Conservation (phyloP, 1,140 invertebrate genomes). For the Aporrectodea caliginosa region DNA sequence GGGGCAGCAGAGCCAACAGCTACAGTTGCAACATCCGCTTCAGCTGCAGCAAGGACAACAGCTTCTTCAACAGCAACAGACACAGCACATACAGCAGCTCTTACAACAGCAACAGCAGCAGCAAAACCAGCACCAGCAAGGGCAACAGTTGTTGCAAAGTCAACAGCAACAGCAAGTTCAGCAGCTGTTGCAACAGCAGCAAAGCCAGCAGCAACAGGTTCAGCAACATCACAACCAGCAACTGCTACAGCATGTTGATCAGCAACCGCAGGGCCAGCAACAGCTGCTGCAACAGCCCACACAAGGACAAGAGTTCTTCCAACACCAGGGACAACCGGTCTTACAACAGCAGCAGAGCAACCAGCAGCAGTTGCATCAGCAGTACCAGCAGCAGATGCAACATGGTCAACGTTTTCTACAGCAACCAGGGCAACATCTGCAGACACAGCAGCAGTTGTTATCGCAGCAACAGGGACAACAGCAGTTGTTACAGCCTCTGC, state of each 20-base stretch:
- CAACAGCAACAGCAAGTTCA: background rate
- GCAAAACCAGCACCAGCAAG: background rate
- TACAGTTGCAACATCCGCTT: too few relatives aligned
- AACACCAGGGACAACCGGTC: background rate
- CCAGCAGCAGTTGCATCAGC: background rate
- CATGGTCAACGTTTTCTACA: too few relatives aligned
- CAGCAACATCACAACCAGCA: too few relatives aligned
- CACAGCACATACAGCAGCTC: background rate
- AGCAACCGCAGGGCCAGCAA: background rate
- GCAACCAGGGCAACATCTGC: background rate
- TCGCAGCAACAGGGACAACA: background rate
- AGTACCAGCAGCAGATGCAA: background rate
- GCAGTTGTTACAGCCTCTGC: background rate
- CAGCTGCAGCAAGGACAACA: background rate
- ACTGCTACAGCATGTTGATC: background rate
- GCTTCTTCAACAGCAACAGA: background rate
- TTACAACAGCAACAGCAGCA: background rate
- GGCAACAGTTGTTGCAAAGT: background rate
- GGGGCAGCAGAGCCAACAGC: background rate
- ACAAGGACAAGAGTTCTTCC: background rate
- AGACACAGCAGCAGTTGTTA: background rate
- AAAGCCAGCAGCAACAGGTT: background rate
- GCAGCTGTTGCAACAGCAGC: background rate
- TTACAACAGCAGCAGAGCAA: background rate
- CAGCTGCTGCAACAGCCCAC: background rate